Evolutionary conservation across 2,113 vertebrate genomes (phyloP), one percentile per base, ranked within the genome.

Genomic region (Psittacara wagleri): DNA sequence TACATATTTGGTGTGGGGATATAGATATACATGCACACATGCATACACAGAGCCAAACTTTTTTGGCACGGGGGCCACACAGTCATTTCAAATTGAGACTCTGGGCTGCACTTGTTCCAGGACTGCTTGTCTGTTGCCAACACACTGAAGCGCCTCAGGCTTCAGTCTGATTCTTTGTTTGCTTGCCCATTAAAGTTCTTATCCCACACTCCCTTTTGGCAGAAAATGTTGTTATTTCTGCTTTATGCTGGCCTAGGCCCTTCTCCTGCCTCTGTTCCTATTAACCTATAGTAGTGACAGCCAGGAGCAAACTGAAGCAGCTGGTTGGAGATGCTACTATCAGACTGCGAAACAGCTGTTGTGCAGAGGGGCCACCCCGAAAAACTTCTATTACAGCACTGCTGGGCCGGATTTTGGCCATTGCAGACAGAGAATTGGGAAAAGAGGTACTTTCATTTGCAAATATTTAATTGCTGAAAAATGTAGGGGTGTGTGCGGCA

Each of bases 1-100:
- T 90, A 96, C 96, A 82, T 96, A 96, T 96, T 97, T 97, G 97
- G 94, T 97, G 70, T 96, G 92, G 91, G 96, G 96, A 95, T 97
- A 97, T 96, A 97, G 96, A 95, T 94, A 95, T 86, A 92, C 86
- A 93, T 82, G 61, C 88, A 70, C 66, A 95, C 74, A 67, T 49
- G 59, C 67, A 75, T 55, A 52, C 49, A 41, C 92, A 48, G 72
- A 92, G 95, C 74, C 93, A 97, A 92, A 95, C 67, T 87, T 96
- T 93, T 81, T 61, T 97, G 96, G 96, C 96, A 89, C 7, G 1
- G 46, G 76, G 78, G 70, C 90, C 67, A 83, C 92, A 86, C 92
- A 95, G 95, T 85, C 83, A 72, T 97, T 97, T 96, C 92, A 97
- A 88, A 97, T 93, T 75, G 89, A 95, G 89, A 92, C 59, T 82